phyloP scores from a whole-genome alignment of 2,113 vertebrate genomes.

The Megatriorchis doriae region DNA sequence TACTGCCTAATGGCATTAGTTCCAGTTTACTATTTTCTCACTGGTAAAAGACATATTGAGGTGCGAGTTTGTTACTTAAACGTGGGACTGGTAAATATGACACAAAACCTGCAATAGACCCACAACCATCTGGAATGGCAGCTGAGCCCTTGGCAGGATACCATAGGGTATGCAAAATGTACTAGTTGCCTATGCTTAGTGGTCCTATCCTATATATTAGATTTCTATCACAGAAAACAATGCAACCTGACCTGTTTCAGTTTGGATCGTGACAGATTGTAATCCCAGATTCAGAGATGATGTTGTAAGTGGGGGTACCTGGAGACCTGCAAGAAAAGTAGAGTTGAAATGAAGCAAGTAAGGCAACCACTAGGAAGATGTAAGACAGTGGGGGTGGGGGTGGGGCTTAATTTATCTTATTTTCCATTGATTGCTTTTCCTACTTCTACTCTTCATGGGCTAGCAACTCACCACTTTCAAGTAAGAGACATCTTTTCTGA shows the following conservation, averaged over 20 bases:
- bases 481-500: not conserved
- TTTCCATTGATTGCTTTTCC: not conserved
- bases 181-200: not conserved
- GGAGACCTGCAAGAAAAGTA: not conserved
- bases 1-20: not conserved
- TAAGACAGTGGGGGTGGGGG: not conserved
- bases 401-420: not conserved
- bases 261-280: not conserved
- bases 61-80: constrained; percentile 34
- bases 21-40: not conserved
- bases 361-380: not conserved
- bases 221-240: not conserved
- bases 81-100: not conserved
- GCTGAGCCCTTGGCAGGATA: constrained; percentile 30
- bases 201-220: not conserved
- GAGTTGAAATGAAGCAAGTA: not conserved
- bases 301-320: not conserved
- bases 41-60: constrained; percentile 9
- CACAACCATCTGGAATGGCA: constrained; percentile 32
- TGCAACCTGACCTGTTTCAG: not conserved
- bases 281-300: not conserved
- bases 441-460: not conserved
- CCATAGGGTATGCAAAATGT: not conserved
- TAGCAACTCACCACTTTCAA: not conserved
- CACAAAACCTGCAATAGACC: not conserved